Percentiles rank a stretch among this genome's conserved stretches.
Conservation (phyloP, 2,113 vertebrate genomes). For the Arvicanthis niloticus region DNA sequence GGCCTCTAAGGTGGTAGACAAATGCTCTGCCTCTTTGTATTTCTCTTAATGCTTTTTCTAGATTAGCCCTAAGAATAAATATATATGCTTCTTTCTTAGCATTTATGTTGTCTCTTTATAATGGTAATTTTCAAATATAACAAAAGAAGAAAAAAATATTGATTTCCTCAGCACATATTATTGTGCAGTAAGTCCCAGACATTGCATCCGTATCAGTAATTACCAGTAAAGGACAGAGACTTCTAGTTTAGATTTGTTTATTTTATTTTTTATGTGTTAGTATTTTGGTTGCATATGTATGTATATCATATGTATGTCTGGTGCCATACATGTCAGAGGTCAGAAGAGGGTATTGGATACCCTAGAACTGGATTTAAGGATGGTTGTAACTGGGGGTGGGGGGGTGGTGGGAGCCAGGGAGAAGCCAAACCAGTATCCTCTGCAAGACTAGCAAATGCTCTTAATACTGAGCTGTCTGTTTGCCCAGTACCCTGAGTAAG, state of each 20-base stretch:
- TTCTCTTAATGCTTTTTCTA: neutral
- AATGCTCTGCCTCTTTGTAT: neutral
- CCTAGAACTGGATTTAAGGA: neutral
- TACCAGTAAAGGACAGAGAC: neutral
- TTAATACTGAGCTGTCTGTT: neutral
- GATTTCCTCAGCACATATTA: conserved; percentile 11
- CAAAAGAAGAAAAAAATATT: conserved; percentile 28
- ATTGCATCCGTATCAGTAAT: conserved; percentile 52
- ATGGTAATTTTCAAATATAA: neutral
- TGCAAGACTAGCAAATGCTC: neutral
- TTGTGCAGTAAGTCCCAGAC: conserved; percentile 30
- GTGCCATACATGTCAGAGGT: neutral
- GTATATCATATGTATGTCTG: neutral
- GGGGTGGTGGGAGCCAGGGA: too few species aligned
- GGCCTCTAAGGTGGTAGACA: neutral
- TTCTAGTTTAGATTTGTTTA: neutral
- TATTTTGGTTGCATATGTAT: neutral
- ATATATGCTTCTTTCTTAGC: neutral
- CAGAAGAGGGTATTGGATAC: neutral
- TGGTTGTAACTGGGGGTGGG: too few species aligned
- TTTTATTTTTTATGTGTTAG: neutral
- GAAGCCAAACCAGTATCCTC: neutral
- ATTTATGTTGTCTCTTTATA: neutral
- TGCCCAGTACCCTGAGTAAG: neutral
- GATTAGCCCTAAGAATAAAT: neutral